A percentile compares a stretch with the other conserved stretches of the same genome.
Conservation (phyloP, 2,888 invertebrate genomes). For the Desoria tigrina region DNA sequence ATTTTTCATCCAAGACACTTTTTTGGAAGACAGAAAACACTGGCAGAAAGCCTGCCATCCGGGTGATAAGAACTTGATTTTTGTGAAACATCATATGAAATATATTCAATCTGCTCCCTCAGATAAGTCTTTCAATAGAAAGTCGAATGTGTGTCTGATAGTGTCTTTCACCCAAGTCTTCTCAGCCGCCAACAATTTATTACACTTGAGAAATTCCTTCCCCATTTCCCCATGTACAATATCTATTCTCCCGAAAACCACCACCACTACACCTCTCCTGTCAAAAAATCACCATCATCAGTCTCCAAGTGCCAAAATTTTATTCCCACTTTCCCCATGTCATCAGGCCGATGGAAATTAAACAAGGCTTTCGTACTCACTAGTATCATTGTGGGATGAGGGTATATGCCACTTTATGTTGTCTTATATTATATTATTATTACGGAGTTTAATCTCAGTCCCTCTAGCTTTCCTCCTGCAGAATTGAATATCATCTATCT, state of each 20-base stretch:
- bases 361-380: slow-evolving; percentile 7
- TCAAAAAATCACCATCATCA: slow-evolving; percentile 37
- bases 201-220: slow-evolving; percentile 52
- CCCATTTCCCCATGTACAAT: slow-evolving; percentile 32
- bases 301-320: slow-evolving; percentile 35
- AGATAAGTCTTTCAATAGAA: slow-evolving; percentile 54
- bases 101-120: slow-evolving; percentile 54
- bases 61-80: slow-evolving; percentile 53
- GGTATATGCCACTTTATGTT: too few relatives aligned
- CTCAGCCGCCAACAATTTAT: slow-evolving; percentile 53
- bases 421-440: too few relatives aligned
- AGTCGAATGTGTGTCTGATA: slow-evolving; percentile 49
- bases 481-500: too few relatives aligned
- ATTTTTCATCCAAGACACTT: slow-evolving; percentile 54
- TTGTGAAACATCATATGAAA: slow-evolving; percentile 54
- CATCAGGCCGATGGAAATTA: slow-evolving; percentile 12
- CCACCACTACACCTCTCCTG: slow-evolving; percentile 12
- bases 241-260: slow-evolving; percentile 3
- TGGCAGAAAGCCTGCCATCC: slow-evolving; percentile 54
- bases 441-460: too few relatives aligned
- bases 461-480: too few relatives aligned
- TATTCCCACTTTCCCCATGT: slow-evolving; percentile 25
- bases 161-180: slow-evolving; percentile 51
- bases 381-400: too few relatives aligned
- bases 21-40: slow-evolving; percentile 53